Evolutionary conservation across 2,888 invertebrate genomes (phyloP).

Genomic region (Eupithecia inturbata): DNA sequence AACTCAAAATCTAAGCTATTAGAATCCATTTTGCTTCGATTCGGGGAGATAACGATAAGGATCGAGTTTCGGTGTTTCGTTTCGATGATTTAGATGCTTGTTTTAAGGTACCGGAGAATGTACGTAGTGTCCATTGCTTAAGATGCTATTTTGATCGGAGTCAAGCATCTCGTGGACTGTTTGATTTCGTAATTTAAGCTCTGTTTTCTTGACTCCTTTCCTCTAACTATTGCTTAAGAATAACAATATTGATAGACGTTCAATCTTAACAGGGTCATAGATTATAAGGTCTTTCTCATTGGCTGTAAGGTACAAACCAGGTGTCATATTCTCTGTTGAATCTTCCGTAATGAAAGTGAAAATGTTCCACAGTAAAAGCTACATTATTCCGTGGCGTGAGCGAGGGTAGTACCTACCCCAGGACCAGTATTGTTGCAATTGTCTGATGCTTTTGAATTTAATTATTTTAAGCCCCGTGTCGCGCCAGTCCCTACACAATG

Average conservation of each 20-base stretch:
- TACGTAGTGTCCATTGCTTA: background rate
- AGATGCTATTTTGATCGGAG: slow-evolving; percentile 6
- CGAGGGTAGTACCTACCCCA: slow-evolving; percentile 40
- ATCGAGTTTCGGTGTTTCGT: slow-evolving; percentile 2
- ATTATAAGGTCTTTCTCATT: background rate
- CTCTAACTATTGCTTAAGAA: background rate
- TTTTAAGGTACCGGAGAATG: background rate
- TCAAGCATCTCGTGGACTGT: background rate
- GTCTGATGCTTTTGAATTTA: slow-evolving; percentile 43
- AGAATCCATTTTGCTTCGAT: background rate
- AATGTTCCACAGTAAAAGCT: background rate
- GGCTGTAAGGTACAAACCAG: background rate
- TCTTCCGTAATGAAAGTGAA: slow-evolving; percentile 1
- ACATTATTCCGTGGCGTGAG: slow-evolving; percentile 7
- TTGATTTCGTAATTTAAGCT: background rate
- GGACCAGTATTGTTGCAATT: slow-evolving; percentile 47
- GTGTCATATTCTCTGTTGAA: background rate
- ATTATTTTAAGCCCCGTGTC: slow-evolving; percentile 34
- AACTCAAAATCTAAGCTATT: background rate
- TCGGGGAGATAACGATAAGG: slow-evolving; percentile 1
- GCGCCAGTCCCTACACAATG: slow-evolving; percentile 15
- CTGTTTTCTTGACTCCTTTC: background rate
- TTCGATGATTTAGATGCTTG: slow-evolving; percentile 9
- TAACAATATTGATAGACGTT: background rate
- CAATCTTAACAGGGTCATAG: background rate